phyloP scores from a whole-genome alignment of 2,113 vertebrate genomes.

The Arenaria interpres region DNA sequence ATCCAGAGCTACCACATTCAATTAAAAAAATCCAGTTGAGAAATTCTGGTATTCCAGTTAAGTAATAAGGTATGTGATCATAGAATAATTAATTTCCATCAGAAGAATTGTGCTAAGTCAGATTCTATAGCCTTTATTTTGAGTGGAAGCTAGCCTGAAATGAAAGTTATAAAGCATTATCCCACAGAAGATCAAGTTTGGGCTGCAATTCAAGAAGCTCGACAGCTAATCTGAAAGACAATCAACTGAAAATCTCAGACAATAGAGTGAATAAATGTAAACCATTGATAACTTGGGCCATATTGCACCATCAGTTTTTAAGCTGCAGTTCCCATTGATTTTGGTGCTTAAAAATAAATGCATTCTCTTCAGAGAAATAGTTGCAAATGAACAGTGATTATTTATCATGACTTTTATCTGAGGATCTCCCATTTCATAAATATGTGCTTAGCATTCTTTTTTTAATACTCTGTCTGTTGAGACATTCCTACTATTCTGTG shows the following conservation, averaged over 20 bases:
- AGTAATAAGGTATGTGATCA: not conserved
- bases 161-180: not conserved
- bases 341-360: conserved; percentile 30
- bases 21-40: not conserved
- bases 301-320: not conserved
- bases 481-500: not conserved
- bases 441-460: not conserved
- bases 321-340: conserved; percentile 5
- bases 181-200: not conserved
- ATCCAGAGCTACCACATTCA: not conserved
- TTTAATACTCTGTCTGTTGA: not conserved
- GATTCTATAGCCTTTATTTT: not conserved
- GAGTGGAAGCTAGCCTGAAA: not conserved
- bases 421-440: not conserved
- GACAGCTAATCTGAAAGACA: not conserved
- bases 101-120: not conserved
- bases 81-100: not conserved
- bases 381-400: not conserved
- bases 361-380: not conserved
- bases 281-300: not conserved
- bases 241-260: not conserved
- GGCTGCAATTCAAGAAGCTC: not conserved
- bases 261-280: not conserved
- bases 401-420: conserved; percentile 27
- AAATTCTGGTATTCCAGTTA: not conserved